These are phyloP conservation scores for Gymnocheta viridis DNA, from an alignment of 2,888 invertebrate species.

Conservation along the genomic window DNA sequence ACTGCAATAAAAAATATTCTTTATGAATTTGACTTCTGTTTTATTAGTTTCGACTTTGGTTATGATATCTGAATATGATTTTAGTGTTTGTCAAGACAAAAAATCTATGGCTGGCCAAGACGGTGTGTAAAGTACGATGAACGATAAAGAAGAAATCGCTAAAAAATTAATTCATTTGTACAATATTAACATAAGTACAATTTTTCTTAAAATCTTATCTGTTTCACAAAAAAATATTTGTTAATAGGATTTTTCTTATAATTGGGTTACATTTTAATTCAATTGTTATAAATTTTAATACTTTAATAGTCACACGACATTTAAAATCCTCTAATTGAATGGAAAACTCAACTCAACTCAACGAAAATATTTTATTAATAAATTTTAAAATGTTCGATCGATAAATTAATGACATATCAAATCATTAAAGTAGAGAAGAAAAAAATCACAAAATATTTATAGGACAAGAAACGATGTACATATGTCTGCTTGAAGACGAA, in stretches of 20 bases:
- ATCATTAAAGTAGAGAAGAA: slow-evolving; percentile 52
- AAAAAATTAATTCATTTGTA: too few species aligned
- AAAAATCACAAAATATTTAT: slow-evolving; percentile 46
- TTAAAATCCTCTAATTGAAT: slow-evolving; percentile 54
- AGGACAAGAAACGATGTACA: slow-evolving; percentile 47
- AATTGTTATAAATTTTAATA: slow-evolving; percentile 45
- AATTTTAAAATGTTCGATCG: slow-evolving; percentile 51
- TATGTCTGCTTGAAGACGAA: slow-evolving; percentile 26
- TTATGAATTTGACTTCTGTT: too few species aligned
- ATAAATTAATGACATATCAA: slow-evolving; percentile 53
- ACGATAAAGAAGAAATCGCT: too few species aligned
- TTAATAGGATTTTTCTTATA: not conserved
- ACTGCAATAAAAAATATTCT: too few species aligned
- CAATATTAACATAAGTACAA: too few species aligned
- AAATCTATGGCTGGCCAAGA: too few species aligned
- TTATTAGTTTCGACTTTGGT: too few species aligned
- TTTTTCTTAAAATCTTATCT: not conserved
- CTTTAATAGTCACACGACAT: slow-evolving; percentile 59
- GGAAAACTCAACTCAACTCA: not conserved
- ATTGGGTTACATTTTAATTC: slow-evolving; percentile 27
- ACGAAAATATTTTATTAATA: slow-evolving; percentile 31
- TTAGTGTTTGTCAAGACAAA: too few species aligned
- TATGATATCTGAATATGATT: too few species aligned
- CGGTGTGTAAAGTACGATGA: too few species aligned
- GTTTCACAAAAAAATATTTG: not conserved